phyloP scores from a whole-genome alignment of 1,140 invertebrate species.

The Brachionus plicatilis region DNA sequence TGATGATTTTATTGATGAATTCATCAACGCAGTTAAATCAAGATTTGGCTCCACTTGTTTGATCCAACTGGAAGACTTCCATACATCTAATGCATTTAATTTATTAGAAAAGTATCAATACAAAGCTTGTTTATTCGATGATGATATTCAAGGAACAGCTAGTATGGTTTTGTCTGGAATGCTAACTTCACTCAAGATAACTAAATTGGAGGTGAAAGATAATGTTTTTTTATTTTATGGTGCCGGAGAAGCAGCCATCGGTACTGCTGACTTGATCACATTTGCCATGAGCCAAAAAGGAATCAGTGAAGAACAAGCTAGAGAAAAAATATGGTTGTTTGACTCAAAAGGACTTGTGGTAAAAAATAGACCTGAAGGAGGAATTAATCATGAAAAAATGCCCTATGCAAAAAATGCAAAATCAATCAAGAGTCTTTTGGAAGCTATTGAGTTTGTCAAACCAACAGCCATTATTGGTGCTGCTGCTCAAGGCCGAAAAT shows the following conservation, averaged over 20 bases:
- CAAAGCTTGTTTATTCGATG: too few species aligned
- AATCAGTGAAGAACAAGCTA: slow-evolving; percentile 67
- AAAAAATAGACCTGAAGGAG: slow-evolving; percentile 42
- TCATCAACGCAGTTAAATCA: slow-evolving; percentile 41
- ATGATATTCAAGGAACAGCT: too few species aligned
- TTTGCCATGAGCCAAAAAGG: slow-evolving; percentile 78
- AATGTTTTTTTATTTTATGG: slow-evolving; percentile 65
- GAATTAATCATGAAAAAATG: slow-evolving; percentile 64
- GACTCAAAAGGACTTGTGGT: slow-evolving; percentile 57
- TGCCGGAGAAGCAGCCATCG: slow-evolving; percentile 81
- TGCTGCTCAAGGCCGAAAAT: slow-evolving; percentile 77
- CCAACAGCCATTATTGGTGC: slow-evolving; percentile 80
- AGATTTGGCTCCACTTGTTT: slow-evolving; percentile 52
- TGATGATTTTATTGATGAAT: slow-evolving; percentile 44
- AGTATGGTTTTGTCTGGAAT: too few species aligned
- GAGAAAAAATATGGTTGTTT: slow-evolving; percentile 69
- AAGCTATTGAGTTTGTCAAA: slow-evolving; percentile 73
- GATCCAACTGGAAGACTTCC: slow-evolving; percentile 90
- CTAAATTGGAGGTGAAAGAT: too few species aligned
- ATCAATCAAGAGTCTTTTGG: slow-evolving; percentile 68
- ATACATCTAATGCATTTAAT: slow-evolving; percentile 60
- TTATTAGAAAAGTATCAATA: too few species aligned
- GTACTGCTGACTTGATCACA: slow-evolving; percentile 78
- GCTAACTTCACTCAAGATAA: too few species aligned
- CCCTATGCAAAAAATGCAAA: slow-evolving; percentile 75